Evolutionary conservation across 2,113 vertebrate genomes (phyloP).

Genomic region (Nibea albiflora): DNA sequence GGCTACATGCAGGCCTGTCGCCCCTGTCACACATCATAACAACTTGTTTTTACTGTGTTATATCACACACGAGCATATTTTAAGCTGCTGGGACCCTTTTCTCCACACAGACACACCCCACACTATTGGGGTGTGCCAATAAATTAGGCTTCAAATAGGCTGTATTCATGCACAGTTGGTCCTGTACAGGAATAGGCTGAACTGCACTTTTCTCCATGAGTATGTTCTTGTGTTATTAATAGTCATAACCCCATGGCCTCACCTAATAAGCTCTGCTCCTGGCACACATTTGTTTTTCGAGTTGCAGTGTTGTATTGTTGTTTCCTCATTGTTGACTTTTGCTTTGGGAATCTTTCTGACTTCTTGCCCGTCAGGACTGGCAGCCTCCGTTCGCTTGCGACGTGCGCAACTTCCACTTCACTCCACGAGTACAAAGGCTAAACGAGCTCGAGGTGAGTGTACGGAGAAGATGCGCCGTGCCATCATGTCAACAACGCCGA

Average conservation of each 20-base stretch:
- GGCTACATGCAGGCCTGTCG: conserved; percentile 37
- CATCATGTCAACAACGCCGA: not conserved
- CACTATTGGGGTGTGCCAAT: not conserved
- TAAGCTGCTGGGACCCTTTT: not conserved
- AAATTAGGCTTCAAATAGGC: no score
- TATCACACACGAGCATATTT: not conserved
- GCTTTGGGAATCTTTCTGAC: not conserved
- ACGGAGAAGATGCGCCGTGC: not conserved
- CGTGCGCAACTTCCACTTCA: conserved; percentile 96
- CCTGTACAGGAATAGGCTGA: not conserved
- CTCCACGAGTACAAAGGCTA: conserved; percentile 94
- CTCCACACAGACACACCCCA: no score
- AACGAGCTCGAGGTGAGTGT: conserved; percentile 96
- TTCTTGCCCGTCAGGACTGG: conserved; percentile 90
- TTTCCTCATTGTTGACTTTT: not conserved
- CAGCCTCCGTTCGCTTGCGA: conserved; percentile 98
- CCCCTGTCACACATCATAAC: not conserved
- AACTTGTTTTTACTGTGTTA: not conserved
- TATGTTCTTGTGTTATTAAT: not conserved
- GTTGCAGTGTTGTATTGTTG: not conserved
- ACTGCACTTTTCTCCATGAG: not conserved
- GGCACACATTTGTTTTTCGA: not conserved
- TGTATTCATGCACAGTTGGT: not conserved
- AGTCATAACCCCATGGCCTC: not conserved
- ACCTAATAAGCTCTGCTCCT: not conserved